Evolutionary conservation across 2,888 invertebrate species (phyloP), one percentile per base, ranked within the genome.

Genomic region (Stramonita haemastoma): DNA sequence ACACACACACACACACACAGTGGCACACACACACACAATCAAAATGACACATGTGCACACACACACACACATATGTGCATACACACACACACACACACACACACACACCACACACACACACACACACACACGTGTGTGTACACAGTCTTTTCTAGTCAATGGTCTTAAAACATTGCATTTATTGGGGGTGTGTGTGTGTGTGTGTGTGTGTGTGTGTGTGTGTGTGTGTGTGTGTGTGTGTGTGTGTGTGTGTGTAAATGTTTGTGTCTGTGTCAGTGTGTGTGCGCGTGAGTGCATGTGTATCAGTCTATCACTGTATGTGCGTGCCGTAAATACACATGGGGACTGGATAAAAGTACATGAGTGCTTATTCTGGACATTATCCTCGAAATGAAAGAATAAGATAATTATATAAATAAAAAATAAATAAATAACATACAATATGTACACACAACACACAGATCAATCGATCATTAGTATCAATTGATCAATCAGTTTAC

Each of bases 201-300:
- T 22, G 26, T 5, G 70, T 5, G 22, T 70, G 70, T 70, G 70
- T 70, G 22, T 70, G 22, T 17, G 70, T 77, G 32, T 77, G 77
- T 29, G 77, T 29, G 29, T 77, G 77, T 29, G 77, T 77, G 77
- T 77, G 77, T 77, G 77, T 77, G 77, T 77, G 77, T 77, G 77
- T 77, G 77, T 77, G 32, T 5, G 5, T 77, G 29, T 77, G 77
- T 77, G 77, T 77, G 77, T 77, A 17, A 15, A 17, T 77, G 4
- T 32, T 1, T 77, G 77, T 29, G 32, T 77, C 22, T 77, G 77
- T 77, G 77, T 77, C 13, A 15, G 77, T 77, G 77, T 77, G 77
- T 77, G 77, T 77, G 77, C 32, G 77, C n/a, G 77, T 77, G 29
- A 29, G 77, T 77, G 77, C 32, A 32, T 77, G 77, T 77, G 77